Conservation (phyloP, 2,797 vertebrate species). For the Acipenser transmontanus region DNA sequence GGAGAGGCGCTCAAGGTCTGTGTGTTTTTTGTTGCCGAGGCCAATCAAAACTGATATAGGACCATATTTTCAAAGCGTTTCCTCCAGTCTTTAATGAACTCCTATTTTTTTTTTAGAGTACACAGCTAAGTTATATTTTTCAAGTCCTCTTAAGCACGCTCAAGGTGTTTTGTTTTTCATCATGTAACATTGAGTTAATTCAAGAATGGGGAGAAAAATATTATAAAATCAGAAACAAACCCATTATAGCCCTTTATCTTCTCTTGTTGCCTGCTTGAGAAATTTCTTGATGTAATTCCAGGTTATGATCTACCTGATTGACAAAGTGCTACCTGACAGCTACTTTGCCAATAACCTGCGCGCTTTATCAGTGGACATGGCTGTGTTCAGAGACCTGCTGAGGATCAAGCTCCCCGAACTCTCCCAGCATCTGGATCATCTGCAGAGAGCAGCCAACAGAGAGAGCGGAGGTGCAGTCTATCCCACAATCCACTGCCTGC, state of each 20-base stretch:
- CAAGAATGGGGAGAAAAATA: too few species aligned
- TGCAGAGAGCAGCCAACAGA: constrained; percentile 86
- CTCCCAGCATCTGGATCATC: constrained; percentile 84
- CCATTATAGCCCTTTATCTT: neutral
- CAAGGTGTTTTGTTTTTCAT: too few species aligned
- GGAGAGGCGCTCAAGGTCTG: constrained; percentile 91
- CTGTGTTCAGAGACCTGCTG: constrained; percentile 92
- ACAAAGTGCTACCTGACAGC: constrained; percentile 95
- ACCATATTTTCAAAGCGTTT: too few species aligned
- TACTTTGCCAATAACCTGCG: constrained; percentile 97
- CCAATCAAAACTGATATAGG: too few species aligned
- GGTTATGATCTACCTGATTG: constrained; percentile 98
- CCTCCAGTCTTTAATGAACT: too few species aligned
- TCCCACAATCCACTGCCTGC: too few species aligned
- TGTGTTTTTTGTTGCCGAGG: constrained; percentile 8
- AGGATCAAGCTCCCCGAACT: constrained; percentile 85
- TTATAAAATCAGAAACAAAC: too few species aligned
- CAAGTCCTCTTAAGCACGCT: too few species aligned
- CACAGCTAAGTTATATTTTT: too few species aligned
- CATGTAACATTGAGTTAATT: too few species aligned
- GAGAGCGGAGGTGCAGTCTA: constrained; percentile 77
- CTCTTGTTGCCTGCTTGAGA: too few species aligned
- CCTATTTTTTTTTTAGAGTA: too few species aligned
- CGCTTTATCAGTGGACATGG: constrained; percentile 96
- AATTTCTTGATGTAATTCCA: constrained; percentile 35